Conservation (phyloP, 2,888 invertebrate genomes). For the Cyrtodaria siliqua region DNA sequence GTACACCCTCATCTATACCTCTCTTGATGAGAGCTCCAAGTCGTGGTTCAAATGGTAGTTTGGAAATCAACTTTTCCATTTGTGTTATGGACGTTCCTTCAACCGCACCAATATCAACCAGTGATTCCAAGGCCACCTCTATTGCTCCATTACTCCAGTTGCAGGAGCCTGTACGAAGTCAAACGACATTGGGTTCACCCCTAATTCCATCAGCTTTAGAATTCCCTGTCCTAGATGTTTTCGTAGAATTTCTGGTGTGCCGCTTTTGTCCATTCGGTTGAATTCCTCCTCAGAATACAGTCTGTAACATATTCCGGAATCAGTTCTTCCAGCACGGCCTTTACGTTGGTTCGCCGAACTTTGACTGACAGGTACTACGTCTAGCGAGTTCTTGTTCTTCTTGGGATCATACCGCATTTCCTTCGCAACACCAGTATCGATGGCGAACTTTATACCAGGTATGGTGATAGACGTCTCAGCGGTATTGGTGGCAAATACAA, state of each 20-base stretch:
- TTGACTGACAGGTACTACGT: conserved; percentile 76
- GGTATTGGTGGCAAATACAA: conserved; percentile 86
- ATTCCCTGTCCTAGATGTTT: conserved; percentile 80
- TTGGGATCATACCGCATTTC: conserved; percentile 83
- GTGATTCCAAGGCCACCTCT: conserved; percentile 71
- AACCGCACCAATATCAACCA: conserved; percentile 79
- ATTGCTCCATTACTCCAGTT: conserved; percentile 68
- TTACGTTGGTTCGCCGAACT: conserved; percentile 86
- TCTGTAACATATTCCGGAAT: conserved; percentile 84
- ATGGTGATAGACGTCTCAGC: conserved; percentile 86
- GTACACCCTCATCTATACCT: conserved; percentile 66
- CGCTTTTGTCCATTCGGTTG: conserved; percentile 73
- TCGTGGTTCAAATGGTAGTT: conserved; percentile 81
- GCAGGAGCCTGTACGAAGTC: conserved; percentile 83
- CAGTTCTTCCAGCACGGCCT: conserved; percentile 85
- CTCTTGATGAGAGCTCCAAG: conserved; percentile 75
- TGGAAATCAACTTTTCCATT: conserved; percentile 80
- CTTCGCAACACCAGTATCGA: conserved; percentile 85
- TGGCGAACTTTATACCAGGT: conserved; percentile 85
- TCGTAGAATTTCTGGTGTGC: conserved; percentile 84
- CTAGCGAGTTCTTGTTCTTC: conserved; percentile 79
- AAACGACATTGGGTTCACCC: conserved; percentile 78
- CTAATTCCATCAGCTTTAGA: conserved; percentile 81
- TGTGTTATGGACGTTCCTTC: conserved; percentile 76
- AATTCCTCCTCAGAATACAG: conserved; percentile 83